Evolutionary conservation across 2,888 invertebrate species (phyloP).

Genomic region (Polia nebulosa): DNA sequence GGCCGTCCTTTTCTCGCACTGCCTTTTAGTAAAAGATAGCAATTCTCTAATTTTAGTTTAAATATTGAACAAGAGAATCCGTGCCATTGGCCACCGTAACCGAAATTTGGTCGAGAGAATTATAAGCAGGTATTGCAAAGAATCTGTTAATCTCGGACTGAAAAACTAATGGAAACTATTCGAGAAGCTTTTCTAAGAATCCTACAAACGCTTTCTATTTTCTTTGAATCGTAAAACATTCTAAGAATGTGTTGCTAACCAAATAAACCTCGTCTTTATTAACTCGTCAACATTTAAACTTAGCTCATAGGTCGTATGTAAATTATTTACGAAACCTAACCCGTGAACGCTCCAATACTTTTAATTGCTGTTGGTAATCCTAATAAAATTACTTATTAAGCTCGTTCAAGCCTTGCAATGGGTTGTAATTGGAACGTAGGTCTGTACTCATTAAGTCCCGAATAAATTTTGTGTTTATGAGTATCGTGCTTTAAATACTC

Average conservation of each 20-base stretch:
- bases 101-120: too few relatives aligned
- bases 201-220: not conserved
- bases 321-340: slow-evolving; percentile 22
- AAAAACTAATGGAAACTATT: not conserved
- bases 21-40: too few relatives aligned
- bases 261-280: slow-evolving; percentile 4
- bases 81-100: too few relatives aligned
- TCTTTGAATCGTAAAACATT: not conserved
- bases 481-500: slow-evolving; percentile 52
- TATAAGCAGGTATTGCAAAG: too few relatives aligned
- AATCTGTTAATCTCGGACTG: not conserved
- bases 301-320: slow-evolving; percentile 24
- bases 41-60: too few relatives aligned
- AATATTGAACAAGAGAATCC: too few relatives aligned
- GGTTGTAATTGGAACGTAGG: slow-evolving; percentile 54
- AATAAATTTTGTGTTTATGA: slow-evolving; percentile 61
- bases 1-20: too few relatives aligned
- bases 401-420: slow-evolving; percentile 46
- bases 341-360: slow-evolving; percentile 45
- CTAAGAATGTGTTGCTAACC: not conserved
- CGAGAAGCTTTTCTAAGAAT: not conserved
- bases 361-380: slow-evolving; percentile 58
- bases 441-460: slow-evolving; percentile 51
- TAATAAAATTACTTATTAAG: slow-evolving; percentile 61
- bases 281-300: slow-evolving; percentile 8